A percentile compares a stretch with the other conserved stretches of the same genome.
Evolutionary conservation across 2,888 invertebrate species (phyloP).

Genomic region (Monopis laevigella): DNA sequence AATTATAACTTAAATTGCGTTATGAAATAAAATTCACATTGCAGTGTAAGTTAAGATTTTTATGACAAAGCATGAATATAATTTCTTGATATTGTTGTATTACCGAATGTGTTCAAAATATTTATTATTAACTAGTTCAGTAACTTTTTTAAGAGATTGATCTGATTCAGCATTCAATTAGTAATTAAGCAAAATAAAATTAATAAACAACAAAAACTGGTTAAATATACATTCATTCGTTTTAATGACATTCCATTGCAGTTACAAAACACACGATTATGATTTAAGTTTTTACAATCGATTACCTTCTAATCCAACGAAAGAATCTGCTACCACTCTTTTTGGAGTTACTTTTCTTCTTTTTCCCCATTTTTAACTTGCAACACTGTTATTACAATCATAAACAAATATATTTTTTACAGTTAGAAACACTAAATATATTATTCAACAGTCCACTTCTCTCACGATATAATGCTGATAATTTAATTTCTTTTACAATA

Average conservation of each 20-base stretch:
- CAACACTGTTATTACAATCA: conserved; percentile 22
- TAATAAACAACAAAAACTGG: no score
- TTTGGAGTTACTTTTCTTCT: conserved; percentile 52
- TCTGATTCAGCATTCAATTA: no score
- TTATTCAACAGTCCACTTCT: conserved; percentile 1
- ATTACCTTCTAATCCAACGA: conserved; percentile 59
- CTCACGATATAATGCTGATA: conserved; percentile 1
- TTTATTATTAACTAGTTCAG: no score
- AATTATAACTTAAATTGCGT: neutral
- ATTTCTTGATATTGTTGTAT: no score
- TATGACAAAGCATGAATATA: no score
- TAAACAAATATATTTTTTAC: neutral
- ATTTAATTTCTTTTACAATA: neutral
- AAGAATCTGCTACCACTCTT: conserved; percentile 53
- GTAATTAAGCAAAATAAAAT: no score
- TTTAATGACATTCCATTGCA: no score
- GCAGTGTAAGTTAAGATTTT: no score
- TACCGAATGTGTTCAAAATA: no score
- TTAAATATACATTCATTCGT: no score
- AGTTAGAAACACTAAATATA: conserved; percentile 1
- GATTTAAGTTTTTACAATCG: neutral
- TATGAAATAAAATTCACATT: neutral
- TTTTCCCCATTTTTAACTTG: conserved; percentile 55
- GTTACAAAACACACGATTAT: no score
- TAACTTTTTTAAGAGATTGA: no score